These are phyloP conservation scores for Ondatra zibethicus DNA, from an alignment of 2,113 vertebrate species.

Conservation along the genomic window DNA sequence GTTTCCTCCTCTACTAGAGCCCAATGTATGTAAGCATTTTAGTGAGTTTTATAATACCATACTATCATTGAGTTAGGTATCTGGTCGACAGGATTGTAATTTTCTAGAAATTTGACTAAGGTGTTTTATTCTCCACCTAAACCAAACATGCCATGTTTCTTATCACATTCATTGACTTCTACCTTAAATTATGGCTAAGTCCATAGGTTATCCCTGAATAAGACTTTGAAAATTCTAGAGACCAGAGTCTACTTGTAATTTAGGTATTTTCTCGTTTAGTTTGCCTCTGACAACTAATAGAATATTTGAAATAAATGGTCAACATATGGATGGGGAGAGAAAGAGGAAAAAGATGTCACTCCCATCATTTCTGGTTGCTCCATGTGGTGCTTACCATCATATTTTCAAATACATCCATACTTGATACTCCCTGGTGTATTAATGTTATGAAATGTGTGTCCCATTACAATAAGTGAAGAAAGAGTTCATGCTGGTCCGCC, in stretches of 20 bases:
- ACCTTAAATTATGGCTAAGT: not conserved
- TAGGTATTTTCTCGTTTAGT: not conserved
- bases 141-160: slow-evolving; percentile 12
- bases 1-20: not conserved
- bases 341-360: not conserved
- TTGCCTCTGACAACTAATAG: not conserved
- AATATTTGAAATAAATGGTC: slow-evolving; percentile 39
- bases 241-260: not conserved
- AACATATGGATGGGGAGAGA: not conserved
- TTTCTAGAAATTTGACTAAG: not conserved
- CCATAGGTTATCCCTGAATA: not conserved
- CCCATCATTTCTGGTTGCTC: not conserved
- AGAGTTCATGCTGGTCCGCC: no score
- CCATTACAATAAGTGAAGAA: no score
- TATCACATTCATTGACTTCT: not conserved
- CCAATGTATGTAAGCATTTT: not conserved
- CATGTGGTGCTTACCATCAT: not conserved
- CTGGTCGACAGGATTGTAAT: not conserved
- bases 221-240: slow-evolving; percentile 5
- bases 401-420: not conserved
- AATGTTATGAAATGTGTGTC: no score
- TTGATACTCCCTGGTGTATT: no score
- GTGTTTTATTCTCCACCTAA: not conserved
- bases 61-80: not conserved
- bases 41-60: not conserved